Percentiles rank a stretch among this genome's conserved stretches.
Conservation (phyloP, 2,888 invertebrate genomes). For the Chalcis sispes region DNA sequence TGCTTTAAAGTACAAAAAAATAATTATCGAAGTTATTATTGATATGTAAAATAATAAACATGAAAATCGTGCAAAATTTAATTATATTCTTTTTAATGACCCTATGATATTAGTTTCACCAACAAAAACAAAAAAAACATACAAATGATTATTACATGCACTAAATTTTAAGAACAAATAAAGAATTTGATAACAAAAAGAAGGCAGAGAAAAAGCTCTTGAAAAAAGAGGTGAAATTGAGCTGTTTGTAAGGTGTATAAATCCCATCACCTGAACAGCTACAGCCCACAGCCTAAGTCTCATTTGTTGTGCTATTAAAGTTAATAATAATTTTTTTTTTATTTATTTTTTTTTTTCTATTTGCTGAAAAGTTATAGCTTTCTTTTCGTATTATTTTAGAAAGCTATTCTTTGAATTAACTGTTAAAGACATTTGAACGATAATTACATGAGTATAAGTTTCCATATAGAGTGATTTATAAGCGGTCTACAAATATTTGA, state of each 20-base stretch:
- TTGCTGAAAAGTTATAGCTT: slow-evolving; percentile 28
- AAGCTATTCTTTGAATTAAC: slow-evolving; percentile 26
- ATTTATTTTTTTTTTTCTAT: slow-evolving; percentile 18
- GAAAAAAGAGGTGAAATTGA: slow-evolving; percentile 20
- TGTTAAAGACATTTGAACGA: neutral
- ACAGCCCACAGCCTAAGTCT: slow-evolving; percentile 70
- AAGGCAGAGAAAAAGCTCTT: neutral
- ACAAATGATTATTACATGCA: slow-evolving; percentile 23
- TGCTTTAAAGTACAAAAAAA: too few relatives aligned
- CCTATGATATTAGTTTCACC: too few relatives aligned
- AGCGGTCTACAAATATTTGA: neutral
- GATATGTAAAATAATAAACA: too few relatives aligned
- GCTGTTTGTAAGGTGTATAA: slow-evolving; percentile 9
- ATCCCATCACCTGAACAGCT: slow-evolving; percentile 63
- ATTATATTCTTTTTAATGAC: too few relatives aligned
- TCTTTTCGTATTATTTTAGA: slow-evolving; percentile 15
- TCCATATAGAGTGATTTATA: neutral
- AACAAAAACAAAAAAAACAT: too few relatives aligned
- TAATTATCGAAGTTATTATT: too few relatives aligned
- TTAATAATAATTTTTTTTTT: slow-evolving; percentile 33
- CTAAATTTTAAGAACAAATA: neutral
- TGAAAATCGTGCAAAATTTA: too few relatives aligned
- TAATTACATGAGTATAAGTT: neutral
- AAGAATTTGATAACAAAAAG: slow-evolving; percentile 2
- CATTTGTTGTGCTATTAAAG: slow-evolving; percentile 55